Evolutionary conservation across 2,113 vertebrate genomes (phyloP).

Genomic region (Rhegmatorhina hoffmannsi): DNA sequence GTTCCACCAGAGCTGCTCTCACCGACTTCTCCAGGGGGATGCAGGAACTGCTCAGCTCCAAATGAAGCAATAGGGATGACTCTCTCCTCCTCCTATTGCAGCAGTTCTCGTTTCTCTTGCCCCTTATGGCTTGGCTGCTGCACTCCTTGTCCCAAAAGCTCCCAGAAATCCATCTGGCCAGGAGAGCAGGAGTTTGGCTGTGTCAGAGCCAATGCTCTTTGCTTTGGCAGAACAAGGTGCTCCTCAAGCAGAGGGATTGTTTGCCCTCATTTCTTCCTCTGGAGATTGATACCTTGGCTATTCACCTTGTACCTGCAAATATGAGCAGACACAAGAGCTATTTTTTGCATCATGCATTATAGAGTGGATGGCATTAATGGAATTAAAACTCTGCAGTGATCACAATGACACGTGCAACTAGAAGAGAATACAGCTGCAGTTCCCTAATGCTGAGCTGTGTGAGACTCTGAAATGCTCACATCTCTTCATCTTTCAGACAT

Average conservation of each 20-base stretch:
- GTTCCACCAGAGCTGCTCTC: conserved; percentile 24
- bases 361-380: background rate
- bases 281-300: background rate
- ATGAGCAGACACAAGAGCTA: background rate
- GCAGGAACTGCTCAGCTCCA: background rate
- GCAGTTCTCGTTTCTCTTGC: background rate
- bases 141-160: background rate
- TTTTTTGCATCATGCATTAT: background rate
- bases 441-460: background rate
- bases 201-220: background rate
- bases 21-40: background rate
- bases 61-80: background rate
- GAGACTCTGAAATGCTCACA: background rate
- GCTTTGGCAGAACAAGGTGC: background rate
- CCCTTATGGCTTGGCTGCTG: background rate
- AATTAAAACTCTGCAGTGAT: conserved; percentile 27
- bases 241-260: background rate
- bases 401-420: background rate
- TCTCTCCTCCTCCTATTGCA: background rate
- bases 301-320: background rate
- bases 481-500: background rate
- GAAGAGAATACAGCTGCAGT: background rate
- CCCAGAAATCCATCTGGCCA: background rate
- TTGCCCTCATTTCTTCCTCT: background rate
- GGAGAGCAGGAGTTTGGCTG: background rate